A percentile compares a stretch with the other conserved stretches of the same genome.
phyloP scores from a whole-genome alignment of 1,140 invertebrate species.

The Dolichoris vasculosae region DNA sequence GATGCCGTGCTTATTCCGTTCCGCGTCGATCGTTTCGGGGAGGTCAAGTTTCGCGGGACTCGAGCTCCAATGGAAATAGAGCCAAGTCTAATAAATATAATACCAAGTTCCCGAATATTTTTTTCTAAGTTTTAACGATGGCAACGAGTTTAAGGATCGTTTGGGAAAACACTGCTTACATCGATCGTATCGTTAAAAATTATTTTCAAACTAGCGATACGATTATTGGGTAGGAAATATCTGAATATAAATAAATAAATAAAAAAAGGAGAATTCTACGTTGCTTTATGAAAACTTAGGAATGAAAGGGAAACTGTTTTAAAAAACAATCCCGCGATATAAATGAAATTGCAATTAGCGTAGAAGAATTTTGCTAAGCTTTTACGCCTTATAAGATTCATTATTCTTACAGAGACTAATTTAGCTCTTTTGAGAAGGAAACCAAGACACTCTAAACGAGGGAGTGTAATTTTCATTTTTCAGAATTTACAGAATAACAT shows the following conservation, averaged over 20 bases:
- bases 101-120: too few relatives aligned
- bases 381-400: slow-evolving; percentile 13
- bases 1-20: not conserved
- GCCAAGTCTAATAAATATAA: too few relatives aligned
- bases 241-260: too few relatives aligned
- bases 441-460: slow-evolving; percentile 19
- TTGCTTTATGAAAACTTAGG: not conserved
- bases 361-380: slow-evolving; percentile 14
- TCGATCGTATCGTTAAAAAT: too few relatives aligned
- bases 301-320: slow-evolving; percentile 2
- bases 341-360: slow-evolving; percentile 30
- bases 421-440: slow-evolving; percentile 29
- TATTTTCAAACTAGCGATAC: too few relatives aligned
- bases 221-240: too few relatives aligned
- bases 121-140: too few relatives aligned
- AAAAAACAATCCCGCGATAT: slow-evolving; percentile 25
- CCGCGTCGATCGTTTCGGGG: not conserved
- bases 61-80: not conserved
- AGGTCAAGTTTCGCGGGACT: not conserved
- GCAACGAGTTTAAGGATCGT: too few relatives aligned
- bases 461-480: slow-evolving; percentile 46
- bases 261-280: not conserved
- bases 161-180: too few relatives aligned
- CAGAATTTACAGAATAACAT: slow-evolving; percentile 20
- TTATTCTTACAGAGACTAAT: slow-evolving; percentile 28